These are phyloP conservation scores for Taenaris catops DNA, from an alignment of 2,888 invertebrate species.

Conservation along the genomic window DNA sequence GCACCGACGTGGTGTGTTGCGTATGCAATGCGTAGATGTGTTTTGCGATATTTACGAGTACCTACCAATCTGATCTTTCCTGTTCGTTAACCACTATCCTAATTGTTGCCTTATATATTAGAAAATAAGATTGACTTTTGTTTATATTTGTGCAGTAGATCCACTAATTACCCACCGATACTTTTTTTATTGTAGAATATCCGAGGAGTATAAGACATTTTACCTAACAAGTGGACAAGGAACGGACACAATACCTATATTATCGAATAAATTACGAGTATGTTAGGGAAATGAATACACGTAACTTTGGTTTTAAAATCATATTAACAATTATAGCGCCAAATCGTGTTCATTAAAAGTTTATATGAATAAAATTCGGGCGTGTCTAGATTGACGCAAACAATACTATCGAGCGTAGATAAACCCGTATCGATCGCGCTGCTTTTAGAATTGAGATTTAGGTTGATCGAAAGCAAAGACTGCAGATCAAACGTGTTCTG, in stretches of 20 bases:
- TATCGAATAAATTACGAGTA: constrained; percentile 21
- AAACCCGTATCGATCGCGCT: constrained; percentile 17
- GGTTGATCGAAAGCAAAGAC: constrained; percentile 20
- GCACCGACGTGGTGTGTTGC: constrained; percentile 10
- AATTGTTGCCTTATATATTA: constrained; percentile 49
- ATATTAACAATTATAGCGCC: not conserved
- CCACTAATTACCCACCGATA: constrained; percentile 32
- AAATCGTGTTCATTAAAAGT: no score
- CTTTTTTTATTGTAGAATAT: constrained; percentile 19
- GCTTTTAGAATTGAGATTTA: constrained; percentile 22
- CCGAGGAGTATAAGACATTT: constrained; percentile 14
- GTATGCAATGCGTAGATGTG: constrained; percentile 9
- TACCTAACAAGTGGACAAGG: constrained; percentile 32
- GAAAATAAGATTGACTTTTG: constrained; percentile 57
- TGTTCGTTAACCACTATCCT: constrained; percentile 45
- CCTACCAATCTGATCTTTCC: constrained; percentile 49
- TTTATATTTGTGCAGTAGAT: constrained; percentile 47
- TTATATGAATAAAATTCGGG: constrained; percentile 4
- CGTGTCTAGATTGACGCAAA: constrained; percentile 15
- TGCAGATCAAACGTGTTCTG: constrained; percentile 16
- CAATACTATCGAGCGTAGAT: constrained; percentile 17
- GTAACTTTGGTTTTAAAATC: not conserved
- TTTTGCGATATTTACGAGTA: no score
- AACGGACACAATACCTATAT: constrained; percentile 45
- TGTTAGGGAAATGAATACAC: no score